These are phyloP conservation scores for Coreoperca whiteheadi DNA, from an alignment of 2,113 vertebrate genomes.

Conservation along the genomic window DNA sequence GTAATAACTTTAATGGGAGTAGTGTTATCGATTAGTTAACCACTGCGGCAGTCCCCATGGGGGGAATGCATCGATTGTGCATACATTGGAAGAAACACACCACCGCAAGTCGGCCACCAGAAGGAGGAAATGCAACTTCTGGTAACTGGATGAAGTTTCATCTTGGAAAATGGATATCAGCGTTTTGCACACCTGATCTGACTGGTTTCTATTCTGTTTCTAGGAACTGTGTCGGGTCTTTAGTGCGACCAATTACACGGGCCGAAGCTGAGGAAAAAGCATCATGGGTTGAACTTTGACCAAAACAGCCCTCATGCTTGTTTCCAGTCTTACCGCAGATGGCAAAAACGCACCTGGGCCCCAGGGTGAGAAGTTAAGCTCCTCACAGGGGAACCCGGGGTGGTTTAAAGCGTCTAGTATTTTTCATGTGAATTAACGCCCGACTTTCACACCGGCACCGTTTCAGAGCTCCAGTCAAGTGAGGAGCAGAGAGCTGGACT, in stretches of 20 bases:
- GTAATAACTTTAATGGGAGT: constrained; percentile 63
- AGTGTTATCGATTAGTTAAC: constrained; percentile 70
- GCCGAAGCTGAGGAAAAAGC: neutral
- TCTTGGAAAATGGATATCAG: neutral
- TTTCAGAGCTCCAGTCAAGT: constrained; percentile 43
- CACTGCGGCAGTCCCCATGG: constrained; percentile 52
- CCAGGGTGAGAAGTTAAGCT: constrained; percentile 8
- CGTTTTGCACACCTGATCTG: neutral
- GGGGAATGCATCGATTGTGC: constrained; percentile 63
- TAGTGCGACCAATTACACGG: neutral
- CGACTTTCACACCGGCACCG: neutral
- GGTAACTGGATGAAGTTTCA: neutral
- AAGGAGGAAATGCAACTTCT: neutral
- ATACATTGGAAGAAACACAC: constrained; percentile 43
- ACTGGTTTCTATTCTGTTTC: neutral
- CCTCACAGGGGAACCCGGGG: constrained; percentile 4
- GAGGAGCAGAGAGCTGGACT: constrained; percentile 32
- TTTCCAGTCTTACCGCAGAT: constrained; percentile 15
- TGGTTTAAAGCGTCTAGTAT: constrained; percentile 18
- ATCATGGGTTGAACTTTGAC: neutral
- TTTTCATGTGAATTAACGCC: constrained; percentile 25
- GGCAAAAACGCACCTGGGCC: neutral
- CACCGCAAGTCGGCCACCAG: neutral
- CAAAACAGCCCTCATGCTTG: neutral
- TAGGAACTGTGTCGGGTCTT: neutral